Evolutionary conservation across 2,888 invertebrate species (phyloP), one percentile per base, ranked within the genome.

Genomic region (Drosophila tanythrix): DNA sequence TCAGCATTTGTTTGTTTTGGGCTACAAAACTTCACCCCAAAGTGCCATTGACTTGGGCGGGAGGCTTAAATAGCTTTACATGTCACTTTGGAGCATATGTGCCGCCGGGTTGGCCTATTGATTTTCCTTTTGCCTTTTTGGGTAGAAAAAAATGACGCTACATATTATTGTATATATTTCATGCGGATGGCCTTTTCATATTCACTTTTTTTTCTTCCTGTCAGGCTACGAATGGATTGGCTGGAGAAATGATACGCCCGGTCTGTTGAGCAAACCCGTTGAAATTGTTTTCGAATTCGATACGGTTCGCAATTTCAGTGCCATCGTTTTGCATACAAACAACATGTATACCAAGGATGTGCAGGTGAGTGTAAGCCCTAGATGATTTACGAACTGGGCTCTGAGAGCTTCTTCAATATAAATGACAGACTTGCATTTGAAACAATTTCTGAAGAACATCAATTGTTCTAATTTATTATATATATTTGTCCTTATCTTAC

Each of bases 211-310:
- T 70, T 52, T 66, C 58, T 92, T 93, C 36, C 89, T 68, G 58
- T 92, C 90, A 95, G 96, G 96, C 70, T 96, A 96, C 92, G 96
- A 96, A 92, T 97, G 97, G 97, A 95, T 97, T 58, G 97, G 97
- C 60, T 97, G 97, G 97, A 94, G 95, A 87, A 96, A 96, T 88
- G 95, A 96, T 90, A 95, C 95, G 21, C 94, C 94, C 40, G 95
- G 94, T 50, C 94, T 95, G 93, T 91, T 94, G 61, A 95, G 95
- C 58, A 94, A 94, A 80, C 96, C 96, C 21, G 94, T 97, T 38
- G 96, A 96, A 92, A 95, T 97, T 71, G 94, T 95, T 53, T 97
- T 97, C 92, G 96, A 96, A 92, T 97, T 97, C 93, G 96, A 97
- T 92, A 94, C 94, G 79, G 95, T 96, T 60, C 94, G 96, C 70